Base-by-base conservation (phyloP, 2,888 invertebrate genomes). In the Kryphioiulus occultus region DNA sequence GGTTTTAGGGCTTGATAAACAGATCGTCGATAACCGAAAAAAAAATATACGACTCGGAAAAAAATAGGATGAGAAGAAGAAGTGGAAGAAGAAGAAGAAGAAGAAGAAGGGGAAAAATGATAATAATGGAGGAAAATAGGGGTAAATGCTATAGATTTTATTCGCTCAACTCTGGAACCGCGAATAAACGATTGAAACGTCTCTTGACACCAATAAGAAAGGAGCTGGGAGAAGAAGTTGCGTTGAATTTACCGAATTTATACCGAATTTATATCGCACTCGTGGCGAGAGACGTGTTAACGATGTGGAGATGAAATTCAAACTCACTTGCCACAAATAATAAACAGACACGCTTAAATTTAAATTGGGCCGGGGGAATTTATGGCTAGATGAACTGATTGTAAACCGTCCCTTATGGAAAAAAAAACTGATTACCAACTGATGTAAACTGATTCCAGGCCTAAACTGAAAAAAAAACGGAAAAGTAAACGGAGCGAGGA, bases 1-100 rank as follows among this genome's bases (percentile, higher is more conserved):
- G 68, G 68, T 68, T 68, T 68, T 68, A 68, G 68, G 68, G 68
- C 68, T 68, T 68, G 68, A 68, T 68, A 68, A 68, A 68, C 68
- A 68, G 68, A 68, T 68, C 68, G 68, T 68, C 68, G 68, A 68
- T 68, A 68, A 68, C 2, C 26, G 26, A 68, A 26, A 26, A 68
- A 15, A 44, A 44, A 12, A 44, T 44, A 44, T 19, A 53, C 53
- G 53, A 53, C 7, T 15, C 12, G 10, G 12, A n/a, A 53, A 53
- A 53, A 53, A 53, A 53, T 7, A 53, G 2, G n/a, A 53, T 1
- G 1, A 19, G 19, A 53, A 53, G 1, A n/a, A 53, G 26, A 44
- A 44, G 7, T 35, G 7, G 35, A 4, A 35, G 35, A 4, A 7
- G 3, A 53, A n/a, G n/a, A 17, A 53, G 53, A n/a, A 17, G n/a